Conservation (phyloP, 2,113 vertebrate genomes). For the Nothocercus julius region DNA sequence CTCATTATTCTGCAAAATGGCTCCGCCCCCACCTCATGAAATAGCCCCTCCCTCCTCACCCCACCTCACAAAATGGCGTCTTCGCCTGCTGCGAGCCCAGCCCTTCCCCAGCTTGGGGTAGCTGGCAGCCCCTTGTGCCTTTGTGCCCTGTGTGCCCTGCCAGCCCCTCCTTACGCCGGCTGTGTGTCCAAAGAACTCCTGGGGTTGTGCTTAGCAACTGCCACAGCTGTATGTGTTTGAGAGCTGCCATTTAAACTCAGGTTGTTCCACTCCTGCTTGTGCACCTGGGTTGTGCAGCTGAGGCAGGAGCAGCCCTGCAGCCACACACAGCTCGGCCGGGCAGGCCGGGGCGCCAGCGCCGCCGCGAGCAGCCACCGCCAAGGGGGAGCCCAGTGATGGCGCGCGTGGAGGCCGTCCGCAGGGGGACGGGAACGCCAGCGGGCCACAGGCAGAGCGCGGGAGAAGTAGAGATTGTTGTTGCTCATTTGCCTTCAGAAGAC, state of each 20-base stretch:
- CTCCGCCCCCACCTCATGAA: too few species aligned
- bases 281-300: background rate
- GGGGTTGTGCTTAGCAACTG: background rate
- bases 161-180: too few species aligned
- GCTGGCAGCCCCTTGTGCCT: too few species aligned
- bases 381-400: too few species aligned
- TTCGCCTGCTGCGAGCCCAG: too few species aligned
- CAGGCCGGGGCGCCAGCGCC: accelerated
- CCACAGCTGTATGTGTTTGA: accelerated
- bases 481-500: background rate
- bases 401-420: too few species aligned
- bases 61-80: background rate
- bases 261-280: background rate
- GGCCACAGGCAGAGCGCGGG: accelerated
- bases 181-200: too few species aligned
- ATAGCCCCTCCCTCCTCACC: too few species aligned
- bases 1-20: too few species aligned
- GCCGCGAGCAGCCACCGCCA: too few species aligned
- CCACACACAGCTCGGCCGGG: accelerated
- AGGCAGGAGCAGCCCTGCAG: accelerated
- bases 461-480: accelerated
- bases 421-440: background rate
- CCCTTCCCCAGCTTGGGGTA: background rate
- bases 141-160: too few species aligned
- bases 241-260: background rate